These are phyloP conservation scores for Peromyscus maniculatus DNA, from an alignment of 2,113 vertebrate species.

Conservation along the genomic window DNA sequence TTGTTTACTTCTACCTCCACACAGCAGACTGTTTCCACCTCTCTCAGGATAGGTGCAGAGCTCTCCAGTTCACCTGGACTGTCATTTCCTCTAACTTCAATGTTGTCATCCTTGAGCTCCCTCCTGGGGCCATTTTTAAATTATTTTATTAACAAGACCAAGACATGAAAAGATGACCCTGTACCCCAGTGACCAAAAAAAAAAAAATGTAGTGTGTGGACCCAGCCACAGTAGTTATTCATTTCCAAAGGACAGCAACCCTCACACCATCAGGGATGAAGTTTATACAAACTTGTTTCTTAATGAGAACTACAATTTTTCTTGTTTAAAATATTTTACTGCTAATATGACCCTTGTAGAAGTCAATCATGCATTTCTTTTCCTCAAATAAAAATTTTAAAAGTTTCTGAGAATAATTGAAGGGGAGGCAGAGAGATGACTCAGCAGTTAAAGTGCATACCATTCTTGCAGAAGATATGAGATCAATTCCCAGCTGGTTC, in stretches of 20 bases:
- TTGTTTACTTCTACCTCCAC: background rate
- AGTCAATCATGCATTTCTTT: slow-evolving; percentile 52
- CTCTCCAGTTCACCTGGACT: background rate
- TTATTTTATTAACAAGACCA: background rate
- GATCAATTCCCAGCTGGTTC: background rate
- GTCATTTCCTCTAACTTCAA: background rate
- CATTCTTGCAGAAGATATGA: background rate
- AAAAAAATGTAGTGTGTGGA: background rate
- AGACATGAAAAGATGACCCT: background rate
- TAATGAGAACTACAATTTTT: slow-evolving; percentile 74
- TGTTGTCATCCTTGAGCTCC: background rate
- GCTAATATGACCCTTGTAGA: slow-evolving; percentile 78
- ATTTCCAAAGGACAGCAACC: slow-evolving; percentile 68
- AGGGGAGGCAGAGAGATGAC: background rate
- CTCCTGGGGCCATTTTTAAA: background rate
- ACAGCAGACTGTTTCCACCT: no score
- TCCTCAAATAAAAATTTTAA: slow-evolving; percentile 56
- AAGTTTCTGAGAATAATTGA: background rate
- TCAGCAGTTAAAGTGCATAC: background rate
- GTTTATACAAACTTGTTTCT: slow-evolving; percentile 76
- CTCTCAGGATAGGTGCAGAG: background rate
- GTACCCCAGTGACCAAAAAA: background rate
- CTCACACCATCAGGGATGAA: slow-evolving; percentile 68
- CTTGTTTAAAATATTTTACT: slow-evolving; percentile 76
- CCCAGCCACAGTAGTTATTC: background rate